phyloP scores from a whole-genome alignment of 2,888 invertebrate genomes.

The Sarcophaga carnaria region DNA sequence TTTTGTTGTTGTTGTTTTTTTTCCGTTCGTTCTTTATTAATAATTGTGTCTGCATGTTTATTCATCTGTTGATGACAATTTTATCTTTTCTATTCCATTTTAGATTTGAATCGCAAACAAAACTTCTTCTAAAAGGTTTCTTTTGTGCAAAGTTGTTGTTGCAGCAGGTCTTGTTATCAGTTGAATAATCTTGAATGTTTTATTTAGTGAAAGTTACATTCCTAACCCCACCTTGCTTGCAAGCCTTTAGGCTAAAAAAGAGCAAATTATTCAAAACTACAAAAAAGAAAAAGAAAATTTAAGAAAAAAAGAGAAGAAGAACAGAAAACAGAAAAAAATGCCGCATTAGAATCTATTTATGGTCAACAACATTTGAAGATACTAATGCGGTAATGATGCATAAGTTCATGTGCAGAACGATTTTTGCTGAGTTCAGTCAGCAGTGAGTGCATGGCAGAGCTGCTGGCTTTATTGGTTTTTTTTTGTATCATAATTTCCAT shows the following conservation, averaged over 20 bases:
- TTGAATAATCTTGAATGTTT: slow-evolving; percentile 20
- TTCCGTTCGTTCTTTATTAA: background rate
- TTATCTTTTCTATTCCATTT: slow-evolving; percentile 7
- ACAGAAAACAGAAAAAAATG: slow-evolving; percentile 47
- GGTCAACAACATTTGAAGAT: slow-evolving; percentile 52
- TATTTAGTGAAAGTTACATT: slow-evolving; percentile 19
- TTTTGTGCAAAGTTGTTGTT: background rate
- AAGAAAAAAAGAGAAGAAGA: background rate
- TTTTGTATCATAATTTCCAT: slow-evolving; percentile 35
- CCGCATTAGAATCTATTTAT: slow-evolving; percentile 52
- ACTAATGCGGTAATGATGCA: slow-evolving; percentile 64
- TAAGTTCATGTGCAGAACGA: background rate
- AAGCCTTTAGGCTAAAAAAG: background rate
- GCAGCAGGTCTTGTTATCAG: slow-evolving; percentile 21
- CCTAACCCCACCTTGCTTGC: background rate
- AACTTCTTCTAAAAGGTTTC: slow-evolving; percentile 11
- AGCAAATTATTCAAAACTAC: background rate
- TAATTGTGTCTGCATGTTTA: background rate
- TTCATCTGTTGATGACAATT: slow-evolving; percentile 58
- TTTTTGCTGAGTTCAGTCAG: background rate
- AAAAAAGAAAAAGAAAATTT: slow-evolving; percentile 39
- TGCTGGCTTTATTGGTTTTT: slow-evolving; percentile 12
- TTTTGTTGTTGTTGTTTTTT: background rate
- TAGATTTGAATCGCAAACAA: slow-evolving; percentile 30
- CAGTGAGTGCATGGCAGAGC: slow-evolving; percentile 23